Evolutionary conservation across 2,797 vertebrate genomes (phyloP).

Genomic region (Discoglossus pictus): DNA sequence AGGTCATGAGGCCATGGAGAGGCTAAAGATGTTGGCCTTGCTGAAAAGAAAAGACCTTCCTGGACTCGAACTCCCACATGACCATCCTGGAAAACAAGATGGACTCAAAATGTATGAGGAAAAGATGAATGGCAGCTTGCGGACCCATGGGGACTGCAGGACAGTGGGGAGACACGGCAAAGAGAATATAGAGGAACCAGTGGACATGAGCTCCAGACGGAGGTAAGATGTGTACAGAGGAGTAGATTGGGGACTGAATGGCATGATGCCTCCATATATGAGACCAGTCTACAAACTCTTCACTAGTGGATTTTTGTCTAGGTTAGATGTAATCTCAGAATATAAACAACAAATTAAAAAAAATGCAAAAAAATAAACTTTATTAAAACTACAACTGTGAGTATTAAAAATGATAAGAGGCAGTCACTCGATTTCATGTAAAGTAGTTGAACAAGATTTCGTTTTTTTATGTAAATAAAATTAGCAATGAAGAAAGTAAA

Average conservation of each 20-base stretch:
- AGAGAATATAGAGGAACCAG: constrained; percentile 93
- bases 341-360: too few species aligned
- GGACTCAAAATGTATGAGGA: constrained; percentile 82
- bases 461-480: too few species aligned
- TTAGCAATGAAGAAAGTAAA: too few species aligned
- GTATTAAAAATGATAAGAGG: too few species aligned
- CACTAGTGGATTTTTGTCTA: too few species aligned
- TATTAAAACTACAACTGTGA: too few species aligned
- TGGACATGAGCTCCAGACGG: constrained; percentile 92
- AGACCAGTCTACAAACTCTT: too few species aligned
- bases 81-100: constrained; percentile 67
- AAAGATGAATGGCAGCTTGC: constrained; percentile 87
- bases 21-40: constrained; percentile 92
- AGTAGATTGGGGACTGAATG: background rate
- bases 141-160: constrained; percentile 72
- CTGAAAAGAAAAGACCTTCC: constrained; percentile 92
- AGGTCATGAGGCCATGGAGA: constrained; percentile 94
- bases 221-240: constrained; percentile 67
- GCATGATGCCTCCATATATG: background rate
- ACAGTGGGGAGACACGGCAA: constrained; percentile 80
- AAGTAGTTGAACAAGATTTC: too few species aligned
- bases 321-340: too few species aligned
- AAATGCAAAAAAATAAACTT: too few species aligned
- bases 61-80: constrained; percentile 73
- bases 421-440: too few species aligned